Percentiles rank a stretch among this genome's conserved stretches.
Conservation (phyloP, 2,797 vertebrate genomes). For the Tokudaia tokunoshimensis region DNA sequence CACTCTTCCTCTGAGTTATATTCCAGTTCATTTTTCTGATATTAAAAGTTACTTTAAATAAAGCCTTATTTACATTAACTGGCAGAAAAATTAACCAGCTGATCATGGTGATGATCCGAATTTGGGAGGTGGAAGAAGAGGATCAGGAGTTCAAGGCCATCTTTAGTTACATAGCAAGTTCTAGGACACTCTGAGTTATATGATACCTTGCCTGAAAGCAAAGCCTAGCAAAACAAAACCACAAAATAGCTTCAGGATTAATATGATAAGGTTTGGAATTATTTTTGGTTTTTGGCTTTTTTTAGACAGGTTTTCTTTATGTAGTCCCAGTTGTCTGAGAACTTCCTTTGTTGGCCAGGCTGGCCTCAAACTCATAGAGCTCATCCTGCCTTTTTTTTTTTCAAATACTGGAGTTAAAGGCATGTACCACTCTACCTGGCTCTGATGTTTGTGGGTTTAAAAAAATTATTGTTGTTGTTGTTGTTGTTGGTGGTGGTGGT, state of each 20-base stretch:
- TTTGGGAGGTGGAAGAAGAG: background rate
- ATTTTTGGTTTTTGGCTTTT: background rate
- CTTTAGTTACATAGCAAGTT: background rate
- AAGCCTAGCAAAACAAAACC: background rate
- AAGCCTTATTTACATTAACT: conserved; percentile 97
- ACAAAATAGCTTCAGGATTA: background rate
- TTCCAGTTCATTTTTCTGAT: conserved; percentile 97
- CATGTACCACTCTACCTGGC: background rate
- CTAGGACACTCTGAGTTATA: too few species aligned
- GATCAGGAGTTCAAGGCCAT: background rate
- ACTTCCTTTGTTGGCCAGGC: background rate
- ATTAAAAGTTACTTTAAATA: conserved; percentile 92
- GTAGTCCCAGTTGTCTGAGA: background rate
- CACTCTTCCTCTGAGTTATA: background rate
- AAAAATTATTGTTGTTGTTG: background rate
- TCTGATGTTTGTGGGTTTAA: background rate
- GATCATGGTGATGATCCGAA: background rate
- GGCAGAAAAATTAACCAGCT: conserved; percentile 43
- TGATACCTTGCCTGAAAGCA: background rate
- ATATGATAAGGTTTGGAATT: background rate
- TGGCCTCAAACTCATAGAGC: background rate
- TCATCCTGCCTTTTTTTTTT: background rate
- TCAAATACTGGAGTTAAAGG: background rate
- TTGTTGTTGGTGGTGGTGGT: background rate
- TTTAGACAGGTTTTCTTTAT: background rate